Base-by-base conservation (phyloP, 2,888 invertebrate species). In the Agrochola litura region DNA sequence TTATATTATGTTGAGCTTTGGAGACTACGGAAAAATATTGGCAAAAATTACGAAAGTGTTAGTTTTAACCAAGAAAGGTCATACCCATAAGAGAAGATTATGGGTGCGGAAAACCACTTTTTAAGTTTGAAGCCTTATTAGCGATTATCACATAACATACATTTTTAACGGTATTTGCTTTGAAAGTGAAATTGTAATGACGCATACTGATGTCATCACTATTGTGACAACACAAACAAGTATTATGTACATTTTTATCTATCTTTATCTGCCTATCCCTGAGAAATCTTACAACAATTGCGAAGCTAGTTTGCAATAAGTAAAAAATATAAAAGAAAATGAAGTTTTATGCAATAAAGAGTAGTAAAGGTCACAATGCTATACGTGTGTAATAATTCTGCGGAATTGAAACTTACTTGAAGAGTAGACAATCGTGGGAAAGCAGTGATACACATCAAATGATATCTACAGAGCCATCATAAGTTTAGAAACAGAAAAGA, bases 401-500 rank as follows among this genome's bases (percentile, higher is more conserved):
- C 52, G 30, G 68, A 85, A 81, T 85, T 79, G 70, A 76, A 75
- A 79, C 74, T 82, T 73, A 77, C 65, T 76, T 79, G 81, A 82
- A 41, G 54, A 68, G 74, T 64, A 86, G 77, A 81, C 83, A 78
- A 79, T 86, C 88, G 88, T 88, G 88, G 88, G 88, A 88, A 89
- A 83, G 81, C 60, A 74, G 30, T 71, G 54, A 63, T 88, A 88
- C 58, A 74, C 77, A 87, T 88, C 86, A 86, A 76, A 70, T 79
- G 72, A 65, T n/a, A n/a, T 87, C 89, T 80, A 70, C 81, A 81
- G 71, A 83, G 75, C 77, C 77, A 88, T 87, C 88, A 80, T 64
- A 60, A 72, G 56, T 73, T 83, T 73, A 81, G 68, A 73, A 79
- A 79, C 41, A 69, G 69, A 77, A 69, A 82, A 81, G 64, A 37